phyloP scores from a whole-genome alignment of 2,888 invertebrate species.

The Apoda limacodes region DNA sequence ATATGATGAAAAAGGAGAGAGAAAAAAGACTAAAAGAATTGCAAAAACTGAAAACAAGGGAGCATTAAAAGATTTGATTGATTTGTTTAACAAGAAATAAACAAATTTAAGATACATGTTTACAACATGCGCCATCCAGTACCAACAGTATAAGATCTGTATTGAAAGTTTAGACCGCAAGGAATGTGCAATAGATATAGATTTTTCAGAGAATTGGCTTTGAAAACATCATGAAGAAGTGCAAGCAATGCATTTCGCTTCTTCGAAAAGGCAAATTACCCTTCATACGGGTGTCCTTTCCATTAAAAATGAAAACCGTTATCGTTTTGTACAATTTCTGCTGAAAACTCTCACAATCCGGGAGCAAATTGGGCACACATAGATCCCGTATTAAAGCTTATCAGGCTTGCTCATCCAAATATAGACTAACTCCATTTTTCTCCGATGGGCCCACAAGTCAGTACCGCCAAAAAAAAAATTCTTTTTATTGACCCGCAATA shows the following conservation, averaged over 20 bases:
- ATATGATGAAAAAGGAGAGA: no score
- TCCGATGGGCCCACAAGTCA: constrained; percentile 17
- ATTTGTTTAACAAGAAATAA: no score
- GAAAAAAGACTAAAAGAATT: no score
- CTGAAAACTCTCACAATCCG: constrained; percentile 14
- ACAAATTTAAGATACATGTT: no score
- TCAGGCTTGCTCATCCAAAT: constrained; percentile 10
- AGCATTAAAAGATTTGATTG: no score
- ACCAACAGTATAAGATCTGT: not conserved
- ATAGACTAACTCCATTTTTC: constrained; percentile 14
- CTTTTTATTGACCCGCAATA: constrained; percentile 6
- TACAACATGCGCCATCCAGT: constrained; percentile 2
- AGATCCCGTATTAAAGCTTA: constrained; percentile 14
- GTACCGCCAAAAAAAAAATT: constrained; percentile 14
- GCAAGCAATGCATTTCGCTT: constrained; percentile 19
- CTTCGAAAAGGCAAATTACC: constrained; percentile 18
- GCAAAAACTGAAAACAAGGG: no score
- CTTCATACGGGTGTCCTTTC: constrained; percentile 17
- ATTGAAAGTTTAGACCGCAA: constrained; percentile 1
- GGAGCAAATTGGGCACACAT: constrained; percentile 19
- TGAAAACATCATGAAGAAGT: constrained; percentile 12
- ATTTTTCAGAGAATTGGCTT: constrained; percentile 9
- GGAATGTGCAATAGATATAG: not conserved
- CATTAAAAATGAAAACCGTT: constrained; percentile 8
- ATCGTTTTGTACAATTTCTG: constrained; percentile 11